Conservation (phyloP, 2,797 vertebrate species). For the Craterocephalus amniculus region DNA sequence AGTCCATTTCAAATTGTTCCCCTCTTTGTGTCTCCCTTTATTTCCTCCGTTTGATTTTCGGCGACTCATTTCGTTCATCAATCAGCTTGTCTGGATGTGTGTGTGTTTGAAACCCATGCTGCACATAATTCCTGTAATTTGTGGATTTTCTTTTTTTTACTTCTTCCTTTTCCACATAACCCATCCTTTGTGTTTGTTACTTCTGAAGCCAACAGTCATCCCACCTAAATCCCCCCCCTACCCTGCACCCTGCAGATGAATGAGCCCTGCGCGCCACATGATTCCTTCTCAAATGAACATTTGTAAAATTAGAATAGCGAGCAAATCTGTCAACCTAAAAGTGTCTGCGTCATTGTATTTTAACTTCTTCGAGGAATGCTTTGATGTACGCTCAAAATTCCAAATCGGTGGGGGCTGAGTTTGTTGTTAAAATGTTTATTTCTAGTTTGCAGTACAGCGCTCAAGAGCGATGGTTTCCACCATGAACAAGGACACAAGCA, state of each 20-base stretch:
- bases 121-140: conserved; percentile 83
- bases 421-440: conserved; percentile 24
- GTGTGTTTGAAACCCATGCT: conserved; percentile 78
- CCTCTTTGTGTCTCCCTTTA: conserved; percentile 81
- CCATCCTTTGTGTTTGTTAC: conserved; percentile 74
- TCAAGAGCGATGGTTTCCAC: conserved; percentile 20
- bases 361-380: conserved; percentile 8
- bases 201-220: conserved; percentile 66
- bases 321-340: conserved; percentile 4
- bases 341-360: conserved; percentile 10
- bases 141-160: conserved; percentile 65
- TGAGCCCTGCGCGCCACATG: conserved; percentile 40
- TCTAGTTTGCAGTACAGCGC: conserved; percentile 17
- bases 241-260: conserved; percentile 56
- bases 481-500: conserved; percentile 34
- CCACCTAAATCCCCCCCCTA: conserved; percentile 56
- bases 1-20: conserved; percentile 83
- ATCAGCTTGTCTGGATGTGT: conserved; percentile 78
- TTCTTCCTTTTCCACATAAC: conserved; percentile 57
- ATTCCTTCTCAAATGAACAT: conserved; percentile 40
- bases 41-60: conserved; percentile 83
- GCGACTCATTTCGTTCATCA: conserved; percentile 83
- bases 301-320: conserved; percentile 16
- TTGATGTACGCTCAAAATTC: neutral
- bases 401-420: conserved; percentile 8